Conservation (phyloP, 2,888 invertebrate genomes). For the Lamellibrachia satsuma region DNA sequence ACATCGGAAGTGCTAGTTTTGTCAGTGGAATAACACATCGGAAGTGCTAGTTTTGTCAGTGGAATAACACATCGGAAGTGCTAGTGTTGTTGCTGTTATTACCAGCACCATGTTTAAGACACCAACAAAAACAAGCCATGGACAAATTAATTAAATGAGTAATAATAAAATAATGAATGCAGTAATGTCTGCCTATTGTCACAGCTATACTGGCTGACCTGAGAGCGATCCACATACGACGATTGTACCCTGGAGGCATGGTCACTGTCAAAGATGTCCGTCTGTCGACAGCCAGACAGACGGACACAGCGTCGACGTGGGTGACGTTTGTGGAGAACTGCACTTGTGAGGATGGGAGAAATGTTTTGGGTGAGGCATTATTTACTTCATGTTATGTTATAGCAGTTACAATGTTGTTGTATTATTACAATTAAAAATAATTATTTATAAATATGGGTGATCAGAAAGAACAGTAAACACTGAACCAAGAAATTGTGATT, state of each 20-base stretch:
- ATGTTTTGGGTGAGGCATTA: conserved; percentile 33
- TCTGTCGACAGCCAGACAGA: conserved; percentile 33
- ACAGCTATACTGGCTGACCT: conserved; percentile 44
- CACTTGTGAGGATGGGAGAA: conserved; percentile 36
- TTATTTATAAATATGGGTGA: neutral
- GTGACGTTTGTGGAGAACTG: conserved; percentile 42
- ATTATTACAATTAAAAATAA: neutral
- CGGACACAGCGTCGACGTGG: conserved; percentile 18
- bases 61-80: too few relatives aligned
- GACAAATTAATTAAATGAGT: too few relatives aligned
- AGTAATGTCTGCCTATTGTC: neutral
- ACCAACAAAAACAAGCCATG: too few relatives aligned
- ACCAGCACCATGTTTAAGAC: neutral
- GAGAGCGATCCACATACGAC: conserved; percentile 34
- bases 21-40: too few relatives aligned
- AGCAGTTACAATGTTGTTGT: neutral
- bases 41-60: too few relatives aligned
- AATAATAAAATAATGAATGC: too few relatives aligned
- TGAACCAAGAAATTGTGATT: neutral
- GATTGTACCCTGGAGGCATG: conserved; percentile 31
- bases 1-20: too few relatives aligned
- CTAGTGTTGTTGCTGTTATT: too few relatives aligned
- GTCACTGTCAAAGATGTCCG: conserved; percentile 32
- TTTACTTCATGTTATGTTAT: neutral
- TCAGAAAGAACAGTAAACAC: neutral